Percentiles rank a stretch among this genome's conserved stretches.
phyloP scores from a whole-genome alignment of 2,113 vertebrate species.

The Halcyon senegalensis region DNA sequence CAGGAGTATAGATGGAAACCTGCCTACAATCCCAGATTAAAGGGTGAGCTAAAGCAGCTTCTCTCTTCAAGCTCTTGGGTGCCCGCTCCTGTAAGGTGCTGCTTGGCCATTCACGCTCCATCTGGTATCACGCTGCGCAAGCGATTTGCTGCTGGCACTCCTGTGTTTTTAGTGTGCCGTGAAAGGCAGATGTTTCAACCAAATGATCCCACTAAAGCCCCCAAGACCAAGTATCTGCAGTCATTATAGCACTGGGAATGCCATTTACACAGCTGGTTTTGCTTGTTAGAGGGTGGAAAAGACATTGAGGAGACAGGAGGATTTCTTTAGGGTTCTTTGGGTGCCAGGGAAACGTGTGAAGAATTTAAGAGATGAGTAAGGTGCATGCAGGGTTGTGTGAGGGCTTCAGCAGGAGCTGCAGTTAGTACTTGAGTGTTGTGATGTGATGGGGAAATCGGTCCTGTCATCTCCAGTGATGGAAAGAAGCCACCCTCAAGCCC shows the following conservation, averaged over 20 bases:
- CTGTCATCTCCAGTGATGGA: not conserved
- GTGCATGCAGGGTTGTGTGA: too few relatives aligned
- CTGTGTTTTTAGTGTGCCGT: not conserved
- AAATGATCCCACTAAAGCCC: not conserved
- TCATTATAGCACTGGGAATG: not conserved
- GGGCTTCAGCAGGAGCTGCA: not conserved
- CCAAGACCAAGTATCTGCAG: not conserved
- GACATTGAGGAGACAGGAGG: not conserved
- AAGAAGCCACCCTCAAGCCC: not conserved
- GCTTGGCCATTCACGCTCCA: not conserved
- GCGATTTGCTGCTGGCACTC: accelerated
- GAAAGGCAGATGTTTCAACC: not conserved
- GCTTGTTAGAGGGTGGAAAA: not conserved
- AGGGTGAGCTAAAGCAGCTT: not conserved
- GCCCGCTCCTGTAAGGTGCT: not conserved
- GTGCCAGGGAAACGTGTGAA: not conserved
- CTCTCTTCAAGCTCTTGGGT: not conserved
- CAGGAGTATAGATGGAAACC: not conserved
- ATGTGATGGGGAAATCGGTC: not conserved
- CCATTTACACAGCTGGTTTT: not conserved
- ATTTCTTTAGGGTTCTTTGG: not conserved
- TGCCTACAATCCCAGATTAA: not conserved
- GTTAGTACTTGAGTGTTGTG: accelerated
- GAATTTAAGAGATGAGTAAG: not conserved
- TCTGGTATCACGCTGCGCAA: accelerated